A percentile compares a stretch with the other conserved stretches of the same genome.
Conservation (phyloP, 92 coral and sea anemone species). For the Palythoa heliodiscus region DNA sequence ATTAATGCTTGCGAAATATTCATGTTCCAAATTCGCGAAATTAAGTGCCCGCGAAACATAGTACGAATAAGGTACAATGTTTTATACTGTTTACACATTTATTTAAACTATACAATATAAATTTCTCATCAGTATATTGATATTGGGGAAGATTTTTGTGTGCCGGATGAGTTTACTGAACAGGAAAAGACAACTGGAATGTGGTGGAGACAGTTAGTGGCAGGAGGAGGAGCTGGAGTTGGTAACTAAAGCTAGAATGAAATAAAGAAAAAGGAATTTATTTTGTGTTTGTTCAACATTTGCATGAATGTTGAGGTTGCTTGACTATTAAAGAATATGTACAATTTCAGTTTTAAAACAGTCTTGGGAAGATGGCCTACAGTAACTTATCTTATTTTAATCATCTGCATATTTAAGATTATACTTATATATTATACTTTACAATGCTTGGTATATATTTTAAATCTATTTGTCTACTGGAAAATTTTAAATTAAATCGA, state of each 20-base stretch:
- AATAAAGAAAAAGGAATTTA: not conserved
- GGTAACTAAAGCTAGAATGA: constrained; percentile 23
- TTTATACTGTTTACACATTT: not conserved
- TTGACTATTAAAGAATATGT: no score
- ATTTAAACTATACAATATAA: not conserved
- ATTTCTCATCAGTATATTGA: constrained; percentile 46
- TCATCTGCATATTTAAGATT: no score
- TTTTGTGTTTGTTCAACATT: not conserved
- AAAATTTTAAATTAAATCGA: no score
- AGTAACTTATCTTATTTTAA: no score
- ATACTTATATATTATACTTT: no score
- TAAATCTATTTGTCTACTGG: no score
- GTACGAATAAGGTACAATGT: not conserved
- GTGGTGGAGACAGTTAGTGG: constrained; percentile 65
- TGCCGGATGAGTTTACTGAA: constrained; percentile 64
- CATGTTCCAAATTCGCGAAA: no score
- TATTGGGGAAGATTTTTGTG: constrained; percentile 62
- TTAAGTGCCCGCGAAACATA: no score
- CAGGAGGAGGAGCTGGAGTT: constrained; percentile 62
- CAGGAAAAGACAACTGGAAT: constrained; percentile 61
- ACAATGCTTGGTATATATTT: no score
- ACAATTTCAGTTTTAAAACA: no score
- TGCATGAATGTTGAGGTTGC: not conserved
- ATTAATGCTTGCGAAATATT: no score
- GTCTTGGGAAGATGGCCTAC: no score